These are phyloP conservation scores for Crotalus viridis DNA, from an alignment of 2,113 vertebrate genomes.

Conservation along the genomic window DNA sequence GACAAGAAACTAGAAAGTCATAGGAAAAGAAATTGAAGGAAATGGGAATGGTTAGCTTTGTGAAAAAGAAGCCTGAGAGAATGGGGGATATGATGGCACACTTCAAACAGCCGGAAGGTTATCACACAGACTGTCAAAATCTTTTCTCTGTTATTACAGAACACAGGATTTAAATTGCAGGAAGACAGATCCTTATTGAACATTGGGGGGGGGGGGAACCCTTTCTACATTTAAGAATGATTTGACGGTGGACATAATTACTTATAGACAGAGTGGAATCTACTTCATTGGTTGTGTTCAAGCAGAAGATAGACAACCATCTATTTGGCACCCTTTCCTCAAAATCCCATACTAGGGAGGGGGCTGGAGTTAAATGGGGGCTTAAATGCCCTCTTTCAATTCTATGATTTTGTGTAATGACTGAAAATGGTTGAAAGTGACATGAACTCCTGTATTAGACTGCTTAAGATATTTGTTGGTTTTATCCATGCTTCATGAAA, in stretches of 20 bases:
- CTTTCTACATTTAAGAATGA: not conserved
- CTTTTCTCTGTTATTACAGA: not conserved
- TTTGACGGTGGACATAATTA: not conserved
- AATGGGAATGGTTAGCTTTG: not conserved
- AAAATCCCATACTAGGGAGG: not conserved
- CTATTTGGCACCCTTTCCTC: not conserved
- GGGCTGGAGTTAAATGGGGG: not conserved
- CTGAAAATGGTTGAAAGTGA: not conserved
- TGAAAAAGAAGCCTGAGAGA: not conserved
- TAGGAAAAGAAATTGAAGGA: not conserved
- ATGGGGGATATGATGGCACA: not conserved
- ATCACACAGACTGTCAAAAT: not conserved
- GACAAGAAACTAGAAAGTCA: not conserved
- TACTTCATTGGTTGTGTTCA: not conserved
- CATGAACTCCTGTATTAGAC: not conserved
- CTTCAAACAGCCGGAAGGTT: not conserved
- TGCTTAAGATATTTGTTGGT: not conserved
- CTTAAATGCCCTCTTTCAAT: not conserved
- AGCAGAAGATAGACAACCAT: not conserved
- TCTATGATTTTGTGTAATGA: not conserved
- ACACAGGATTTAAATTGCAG: not conserved
- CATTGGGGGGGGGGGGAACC: rapidly evolving
- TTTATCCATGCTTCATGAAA: not conserved
- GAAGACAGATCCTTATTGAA: not conserved
- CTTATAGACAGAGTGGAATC: not conserved